Evolutionary conservation across 2,113 vertebrate genomes (phyloP), one percentile per base, ranked within the genome.

Genomic region (Sprattus sprattus): DNA sequence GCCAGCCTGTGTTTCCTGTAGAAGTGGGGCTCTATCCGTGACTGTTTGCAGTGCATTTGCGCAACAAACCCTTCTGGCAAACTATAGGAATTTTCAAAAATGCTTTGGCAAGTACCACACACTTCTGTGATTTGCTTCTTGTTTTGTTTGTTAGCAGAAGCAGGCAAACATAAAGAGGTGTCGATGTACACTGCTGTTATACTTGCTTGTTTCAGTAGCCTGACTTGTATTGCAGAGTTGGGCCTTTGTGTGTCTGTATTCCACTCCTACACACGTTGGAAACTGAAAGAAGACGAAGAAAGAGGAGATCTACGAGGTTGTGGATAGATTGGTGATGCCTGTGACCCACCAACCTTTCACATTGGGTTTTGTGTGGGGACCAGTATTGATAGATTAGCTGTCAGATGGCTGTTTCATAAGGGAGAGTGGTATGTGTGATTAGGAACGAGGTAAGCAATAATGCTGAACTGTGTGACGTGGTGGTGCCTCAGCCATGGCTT

Each of bases 401-500:
- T 86, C 54, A 46, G 82, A n/a, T 3, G 1, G 71, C 78, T 82
- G 60, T 46, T 60, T 84, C 3, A 0, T 25, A 39, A 47, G 28
- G 44, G 80, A 60, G 71, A 47, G 83, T 15, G 28, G 60, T 44
- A 28, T 3, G 4, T 20, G 46, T 49, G 28, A 81, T 45, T 64
- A 16, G 16, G 57, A 81, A 81, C 39, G 8, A 45, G 47, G n/a
- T 4, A 32, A 49, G 67, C 8, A 82, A 20, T 18, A 45, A 80
- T 28, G 6, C 39, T 60, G 22, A 81, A 81, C 83, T 82, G 83
- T 83, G 71, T 81, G 83, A 57, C 50, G 25, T 9, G 25, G 25
- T 9, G 25, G n/a, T 83, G 83, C 13, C 16, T 84, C n/a, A 15
- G n/a, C 85, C 64, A 85, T 87, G 81, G 81, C 49, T 83, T 83